Conservation (phyloP, 2,113 vertebrate genomes). For the Aythya baeri region DNA sequence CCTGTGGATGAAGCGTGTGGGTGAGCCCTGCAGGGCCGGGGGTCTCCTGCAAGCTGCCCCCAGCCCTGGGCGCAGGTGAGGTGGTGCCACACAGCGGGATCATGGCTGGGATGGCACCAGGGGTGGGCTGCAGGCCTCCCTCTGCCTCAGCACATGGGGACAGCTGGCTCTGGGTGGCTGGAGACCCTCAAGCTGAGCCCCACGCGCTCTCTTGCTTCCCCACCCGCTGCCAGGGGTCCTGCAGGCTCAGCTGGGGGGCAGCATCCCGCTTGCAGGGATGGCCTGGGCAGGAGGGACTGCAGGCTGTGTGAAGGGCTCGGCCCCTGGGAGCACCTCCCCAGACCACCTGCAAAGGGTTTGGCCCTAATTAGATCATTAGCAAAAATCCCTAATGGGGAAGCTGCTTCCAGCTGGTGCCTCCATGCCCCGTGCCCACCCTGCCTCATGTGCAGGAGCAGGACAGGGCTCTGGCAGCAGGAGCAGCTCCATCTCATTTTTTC, state of each 20-base stretch:
- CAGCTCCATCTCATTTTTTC: not conserved
- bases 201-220: not conserved
- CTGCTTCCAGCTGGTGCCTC: not conserved
- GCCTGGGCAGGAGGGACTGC: not conserved
- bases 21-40: not conserved
- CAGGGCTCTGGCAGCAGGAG: not conserved
- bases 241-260: not conserved
- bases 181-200: not conserved
- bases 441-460: not conserved
- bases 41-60: not conserved
- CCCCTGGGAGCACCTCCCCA: not conserved
- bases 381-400: not conserved
- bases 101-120: not conserved
- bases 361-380: not conserved
- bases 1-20: rapidly evolving
- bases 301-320: not conserved
- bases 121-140: not conserved
- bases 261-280: rapidly evolving
- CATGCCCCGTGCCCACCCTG: not conserved
- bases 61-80: not conserved
- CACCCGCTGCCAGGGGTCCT: not conserved
- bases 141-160: not conserved
- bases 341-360: not conserved
- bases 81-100: not conserved
- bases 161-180: not conserved